phyloP scores from a whole-genome alignment of 35 echinoderm and acorn worm genomes.

The Strongylocentrotus purpuratus region DNA sequence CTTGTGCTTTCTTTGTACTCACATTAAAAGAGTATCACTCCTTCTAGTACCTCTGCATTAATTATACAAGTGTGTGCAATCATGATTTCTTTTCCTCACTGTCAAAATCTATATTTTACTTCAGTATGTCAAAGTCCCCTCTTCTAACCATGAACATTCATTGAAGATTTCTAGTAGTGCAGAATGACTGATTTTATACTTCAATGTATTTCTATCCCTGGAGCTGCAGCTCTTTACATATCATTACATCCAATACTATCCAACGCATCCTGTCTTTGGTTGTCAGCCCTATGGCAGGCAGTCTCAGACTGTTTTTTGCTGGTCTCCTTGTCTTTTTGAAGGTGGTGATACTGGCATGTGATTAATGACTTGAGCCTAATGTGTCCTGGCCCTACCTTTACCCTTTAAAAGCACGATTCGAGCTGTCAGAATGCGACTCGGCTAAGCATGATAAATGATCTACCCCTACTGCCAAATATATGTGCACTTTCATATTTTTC shows the following conservation, averaged over 20 bases:
- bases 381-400: constrained; percentile 24
- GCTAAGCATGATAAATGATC: constrained; percentile 3
- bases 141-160: background rate
- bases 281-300: constrained; percentile 7
- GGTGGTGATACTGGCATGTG: constrained; percentile 24
- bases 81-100: background rate
- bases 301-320: background rate
- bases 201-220: background rate
- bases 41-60: background rate
- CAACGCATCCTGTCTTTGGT: background rate
- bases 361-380: constrained; percentile 23
- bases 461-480: background rate
- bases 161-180: background rate
- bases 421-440: background rate
- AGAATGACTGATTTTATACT: background rate
- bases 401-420: constrained; percentile 5
- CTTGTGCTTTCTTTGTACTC: background rate
- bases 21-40: background rate
- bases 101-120: background rate
- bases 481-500: constrained; percentile 13
- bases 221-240: background rate
- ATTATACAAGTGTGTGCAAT: background rate
- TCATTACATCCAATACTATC: background rate
- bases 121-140: background rate
- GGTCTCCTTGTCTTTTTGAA: background rate